Base-by-base conservation (phyloP, 2,888 invertebrate genomes). In the Oligia strigilis region DNA sequence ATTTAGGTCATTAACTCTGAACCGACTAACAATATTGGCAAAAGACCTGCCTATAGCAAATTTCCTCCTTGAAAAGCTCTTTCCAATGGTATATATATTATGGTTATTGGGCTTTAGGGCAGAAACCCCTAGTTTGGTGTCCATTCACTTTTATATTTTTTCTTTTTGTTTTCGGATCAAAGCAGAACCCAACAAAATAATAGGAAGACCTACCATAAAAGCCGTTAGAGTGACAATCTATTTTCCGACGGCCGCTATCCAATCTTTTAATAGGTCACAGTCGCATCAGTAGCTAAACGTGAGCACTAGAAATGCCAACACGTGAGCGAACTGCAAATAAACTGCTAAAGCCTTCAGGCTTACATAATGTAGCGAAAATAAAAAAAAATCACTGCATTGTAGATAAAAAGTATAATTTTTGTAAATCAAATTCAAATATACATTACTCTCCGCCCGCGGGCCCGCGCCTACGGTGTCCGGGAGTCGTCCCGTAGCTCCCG, bases 191-290 rank as follows among this genome's bases (percentile, higher is more conserved):
- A 82, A 46, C 80, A 71, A 73, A 79, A 72, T 72, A 84, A 73
- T 77, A 77, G 60, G 72, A 75, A 77, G 71, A 72, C 52, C 64
- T 74, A 77, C 69, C n/a, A 75, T 82, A 76, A 75, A 82, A 58
- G 75, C 75, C 69, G 76, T 69, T 80, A 80, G 60, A 86, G 77
- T 76, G 79, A 84, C 82, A 86, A 82, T 89, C 82, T 80, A 88
- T 85, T 88, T 83, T 84, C 78, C 75, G 78, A 69, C 77, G 55
- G 64, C 71, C 62, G 72, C 81, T 52, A 81, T 85, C 69, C 77
- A 69, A 85, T 88, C 78, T 88, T 78, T 80, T 81, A 83, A 82
- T 82, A 75, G 88, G 86, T 76, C 78, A 80, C 60, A 72, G 66
- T 60, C 8, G 43, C 62, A 69, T 77, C 85, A 72, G 71, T 66